Evolutionary conservation across 2,797 vertebrate species (phyloP).

Genomic region (Betta splendens): DNA sequence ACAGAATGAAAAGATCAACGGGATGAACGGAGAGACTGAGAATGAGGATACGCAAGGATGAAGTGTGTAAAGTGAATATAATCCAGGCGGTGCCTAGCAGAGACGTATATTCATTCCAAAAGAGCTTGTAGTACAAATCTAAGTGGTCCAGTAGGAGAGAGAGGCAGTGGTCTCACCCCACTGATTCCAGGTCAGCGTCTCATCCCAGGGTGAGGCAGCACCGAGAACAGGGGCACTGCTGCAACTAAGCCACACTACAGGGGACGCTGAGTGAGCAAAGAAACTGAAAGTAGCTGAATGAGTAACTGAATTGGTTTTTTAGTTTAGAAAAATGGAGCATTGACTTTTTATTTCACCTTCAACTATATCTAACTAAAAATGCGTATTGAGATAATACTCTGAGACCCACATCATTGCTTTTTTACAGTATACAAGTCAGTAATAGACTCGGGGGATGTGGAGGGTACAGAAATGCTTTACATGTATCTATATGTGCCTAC

Average conservation of each 20-base stretch:
- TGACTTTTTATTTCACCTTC: no score
- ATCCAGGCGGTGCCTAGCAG: not conserved
- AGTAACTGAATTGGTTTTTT: no score
- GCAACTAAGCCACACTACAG: not conserved
- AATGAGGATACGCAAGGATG: slow-evolving; percentile 13
- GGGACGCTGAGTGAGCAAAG: no score
- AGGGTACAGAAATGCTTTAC: not conserved
- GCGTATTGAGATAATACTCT: no score
- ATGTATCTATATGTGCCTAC: no score
- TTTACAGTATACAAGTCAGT: no score
- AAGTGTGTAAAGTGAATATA: slow-evolving; percentile 4
- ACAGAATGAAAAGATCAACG: slow-evolving; percentile 25
- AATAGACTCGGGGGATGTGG: slow-evolving; percentile 1
- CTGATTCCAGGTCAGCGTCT: slow-evolving; percentile 9
- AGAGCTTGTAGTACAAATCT: slow-evolving; percentile 17
- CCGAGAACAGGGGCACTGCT: slow-evolving; percentile 55
- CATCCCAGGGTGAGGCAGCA: slow-evolving; percentile 28
- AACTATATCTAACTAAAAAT: no score
- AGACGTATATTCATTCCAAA: slow-evolving; percentile 14
- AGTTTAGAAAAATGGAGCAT: no score
- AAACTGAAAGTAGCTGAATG: no score
- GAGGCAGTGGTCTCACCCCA: slow-evolving; percentile 29
- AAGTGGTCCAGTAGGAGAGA: slow-evolving; percentile 10
- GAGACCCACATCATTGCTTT: no score
- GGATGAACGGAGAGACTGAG: slow-evolving; percentile 9